These are phyloP conservation scores for Exaiptasia diaphana DNA, from an alignment of 64 coral and sea anemone species.

Conservation along the genomic window DNA sequence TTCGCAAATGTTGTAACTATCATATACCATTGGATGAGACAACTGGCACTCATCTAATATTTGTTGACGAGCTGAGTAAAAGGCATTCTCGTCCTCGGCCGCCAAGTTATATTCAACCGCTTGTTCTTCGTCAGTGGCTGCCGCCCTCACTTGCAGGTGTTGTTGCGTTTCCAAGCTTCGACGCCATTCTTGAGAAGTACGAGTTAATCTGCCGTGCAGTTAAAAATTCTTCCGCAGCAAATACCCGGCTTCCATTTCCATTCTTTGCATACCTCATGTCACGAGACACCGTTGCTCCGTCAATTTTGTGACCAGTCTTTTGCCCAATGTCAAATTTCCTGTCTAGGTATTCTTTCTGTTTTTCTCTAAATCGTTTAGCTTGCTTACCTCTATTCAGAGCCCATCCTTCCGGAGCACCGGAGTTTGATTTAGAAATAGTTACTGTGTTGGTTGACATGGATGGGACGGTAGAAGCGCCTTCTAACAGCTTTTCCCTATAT, in stretches of 20 bases:
- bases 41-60: background rate
- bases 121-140: background rate
- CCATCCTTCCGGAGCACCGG: slow-evolving; percentile 7
- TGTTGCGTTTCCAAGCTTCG: background rate
- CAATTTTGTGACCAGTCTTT: slow-evolving; percentile 10
- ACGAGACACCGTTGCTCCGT: background rate
- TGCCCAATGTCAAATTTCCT: slow-evolving; percentile 8
- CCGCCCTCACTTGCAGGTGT: background rate
- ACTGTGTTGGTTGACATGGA: no score
- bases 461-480: no score
- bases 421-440: background rate
- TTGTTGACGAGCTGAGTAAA: background rate
- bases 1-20: background rate
- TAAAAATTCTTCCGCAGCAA: background rate
- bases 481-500: background rate
- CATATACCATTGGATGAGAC: background rate
- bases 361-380: background rate
- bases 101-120: background rate
- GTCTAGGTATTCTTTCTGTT: slow-evolving; percentile 22
- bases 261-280: slow-evolving; percentile 25
- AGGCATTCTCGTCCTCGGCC: background rate
- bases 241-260: background rate
- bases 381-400: slow-evolving; percentile 6
- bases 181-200: slow-evolving; percentile 27
- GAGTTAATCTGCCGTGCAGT: background rate